A percentile compares a stretch with the other conserved stretches of the same genome.
phyloP scores from a whole-genome alignment of 2,888 invertebrate genomes.

The Drosophila monieri region DNA sequence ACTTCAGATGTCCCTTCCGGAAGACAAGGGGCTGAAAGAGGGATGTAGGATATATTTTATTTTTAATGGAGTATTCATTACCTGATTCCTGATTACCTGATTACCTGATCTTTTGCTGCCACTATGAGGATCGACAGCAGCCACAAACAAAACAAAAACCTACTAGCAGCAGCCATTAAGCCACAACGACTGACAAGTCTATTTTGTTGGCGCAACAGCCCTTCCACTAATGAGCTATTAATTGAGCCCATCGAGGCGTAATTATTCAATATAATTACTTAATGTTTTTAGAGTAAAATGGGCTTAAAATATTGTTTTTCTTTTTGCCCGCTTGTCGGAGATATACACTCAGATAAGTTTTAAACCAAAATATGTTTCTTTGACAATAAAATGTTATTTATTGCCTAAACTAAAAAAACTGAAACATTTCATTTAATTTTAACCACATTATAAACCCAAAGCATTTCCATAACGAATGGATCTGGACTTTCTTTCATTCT shows the following conservation, averaged over 20 bases:
- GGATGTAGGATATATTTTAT: neutral
- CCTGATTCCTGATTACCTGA: too few relatives aligned
- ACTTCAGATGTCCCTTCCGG: neutral
- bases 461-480: slow-evolving; percentile 43
- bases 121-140: neutral
- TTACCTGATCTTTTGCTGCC: slow-evolving; percentile 11
- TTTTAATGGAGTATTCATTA: neutral
- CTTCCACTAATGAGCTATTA: slow-evolving; percentile 22
- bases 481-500: slow-evolving; percentile 12
- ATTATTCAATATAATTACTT: slow-evolving; percentile 14
- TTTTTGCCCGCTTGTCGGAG: too few relatives aligned
- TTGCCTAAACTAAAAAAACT: too few relatives aligned
- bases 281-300: too few relatives aligned
- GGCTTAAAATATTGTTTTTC: neutral
- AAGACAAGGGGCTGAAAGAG: slow-evolving; percentile 7
- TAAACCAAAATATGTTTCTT: neutral
- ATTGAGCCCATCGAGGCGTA: slow-evolving; percentile 21
- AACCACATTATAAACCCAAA: slow-evolving; percentile 51
- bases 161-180: slow-evolving; percentile 4
- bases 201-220: neutral
- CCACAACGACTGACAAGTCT: neutral
- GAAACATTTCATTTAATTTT: slow-evolving; percentile 7
- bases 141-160: slow-evolving; percentile 4
- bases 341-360: too few relatives aligned
- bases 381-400: too few relatives aligned